Conservation (phyloP, 30 jellyfish, hydroid and myxozoan genomes). For the Morbakka virulenta region DNA sequence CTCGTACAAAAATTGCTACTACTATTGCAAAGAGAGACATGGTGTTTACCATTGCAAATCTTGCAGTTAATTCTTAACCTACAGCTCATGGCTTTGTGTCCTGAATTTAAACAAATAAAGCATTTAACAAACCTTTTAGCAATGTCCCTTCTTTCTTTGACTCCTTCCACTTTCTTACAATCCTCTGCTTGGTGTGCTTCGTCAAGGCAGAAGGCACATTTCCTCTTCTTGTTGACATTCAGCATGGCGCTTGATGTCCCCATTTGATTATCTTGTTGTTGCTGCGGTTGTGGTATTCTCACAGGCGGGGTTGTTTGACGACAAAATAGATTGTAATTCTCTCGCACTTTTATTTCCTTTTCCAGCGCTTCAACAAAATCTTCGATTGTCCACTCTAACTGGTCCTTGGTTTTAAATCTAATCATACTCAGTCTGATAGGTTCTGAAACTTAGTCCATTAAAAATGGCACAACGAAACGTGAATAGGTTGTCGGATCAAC, state of each 20-base stretch:
- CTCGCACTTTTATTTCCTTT: neutral
- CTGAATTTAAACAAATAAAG: no score
- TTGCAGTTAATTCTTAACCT: neutral
- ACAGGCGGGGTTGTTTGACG: no score
- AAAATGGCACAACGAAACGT: no score
- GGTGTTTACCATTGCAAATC: conserved; percentile 16
- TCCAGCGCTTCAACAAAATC: conserved; percentile 1
- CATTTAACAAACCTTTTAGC: conserved; percentile 1
- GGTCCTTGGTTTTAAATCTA: neutral
- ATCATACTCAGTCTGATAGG: conserved; percentile 3
- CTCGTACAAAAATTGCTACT: neutral
- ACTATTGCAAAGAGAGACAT: conserved; percentile 1
- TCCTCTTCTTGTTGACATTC: no score
- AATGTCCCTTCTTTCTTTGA: conserved; percentile 9
- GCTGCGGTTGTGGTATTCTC: no score
- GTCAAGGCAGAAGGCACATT: no score
- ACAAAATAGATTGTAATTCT: neutral
- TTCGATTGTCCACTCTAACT: neutral
- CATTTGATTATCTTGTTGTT: no score
- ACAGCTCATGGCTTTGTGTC: conserved; percentile 23
- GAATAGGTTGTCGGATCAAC: no score
- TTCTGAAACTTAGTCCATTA: no score
- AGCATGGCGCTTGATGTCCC: no score
- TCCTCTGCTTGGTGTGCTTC: conserved; percentile 29
- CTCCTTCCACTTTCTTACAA: conserved; percentile 1